phyloP scores from a whole-genome alignment of 2,113 vertebrate species.

The Gobiocypris rarus region DNA sequence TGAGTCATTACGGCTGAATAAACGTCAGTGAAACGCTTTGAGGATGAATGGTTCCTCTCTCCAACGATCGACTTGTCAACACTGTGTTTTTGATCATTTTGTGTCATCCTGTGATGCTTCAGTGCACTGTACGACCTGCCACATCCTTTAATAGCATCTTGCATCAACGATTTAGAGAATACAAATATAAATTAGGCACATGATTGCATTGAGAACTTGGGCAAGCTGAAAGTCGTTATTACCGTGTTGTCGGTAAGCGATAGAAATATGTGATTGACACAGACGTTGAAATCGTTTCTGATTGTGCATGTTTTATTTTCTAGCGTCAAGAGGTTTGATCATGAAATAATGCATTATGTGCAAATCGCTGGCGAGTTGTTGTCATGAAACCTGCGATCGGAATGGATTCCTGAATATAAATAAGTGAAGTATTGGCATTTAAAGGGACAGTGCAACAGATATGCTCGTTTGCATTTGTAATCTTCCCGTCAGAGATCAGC shows the following conservation, averaged over 20 bases:
- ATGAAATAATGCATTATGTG: neutral
- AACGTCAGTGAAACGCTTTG: conserved; percentile 28
- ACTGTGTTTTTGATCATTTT: conserved; percentile 21
- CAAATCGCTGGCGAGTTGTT: neutral
- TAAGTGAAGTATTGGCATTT: conserved; percentile 20
- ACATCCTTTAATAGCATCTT: neutral
- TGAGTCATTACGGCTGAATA: conserved; percentile 17
- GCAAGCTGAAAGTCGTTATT: neutral
- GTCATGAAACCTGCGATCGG: neutral
- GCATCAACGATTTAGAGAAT: neutral
- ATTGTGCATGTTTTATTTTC: neutral
- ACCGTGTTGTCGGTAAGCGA: neutral
- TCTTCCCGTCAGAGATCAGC: neutral
- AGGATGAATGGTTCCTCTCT: conserved; percentile 41
- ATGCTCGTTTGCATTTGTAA: neutral
- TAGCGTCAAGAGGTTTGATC: neutral
- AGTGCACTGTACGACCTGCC: neutral
- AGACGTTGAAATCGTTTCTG: neutral
- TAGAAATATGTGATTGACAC: neutral
- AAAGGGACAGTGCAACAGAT: neutral
- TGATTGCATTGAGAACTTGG: neutral
- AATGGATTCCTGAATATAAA: conserved; percentile 20
- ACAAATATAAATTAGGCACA: neutral
- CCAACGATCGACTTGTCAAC: conserved; percentile 30
- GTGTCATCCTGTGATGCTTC: neutral